These are phyloP conservation scores for Venusia cambrica DNA, from an alignment of 2,888 invertebrate species.

Conservation along the genomic window DNA sequence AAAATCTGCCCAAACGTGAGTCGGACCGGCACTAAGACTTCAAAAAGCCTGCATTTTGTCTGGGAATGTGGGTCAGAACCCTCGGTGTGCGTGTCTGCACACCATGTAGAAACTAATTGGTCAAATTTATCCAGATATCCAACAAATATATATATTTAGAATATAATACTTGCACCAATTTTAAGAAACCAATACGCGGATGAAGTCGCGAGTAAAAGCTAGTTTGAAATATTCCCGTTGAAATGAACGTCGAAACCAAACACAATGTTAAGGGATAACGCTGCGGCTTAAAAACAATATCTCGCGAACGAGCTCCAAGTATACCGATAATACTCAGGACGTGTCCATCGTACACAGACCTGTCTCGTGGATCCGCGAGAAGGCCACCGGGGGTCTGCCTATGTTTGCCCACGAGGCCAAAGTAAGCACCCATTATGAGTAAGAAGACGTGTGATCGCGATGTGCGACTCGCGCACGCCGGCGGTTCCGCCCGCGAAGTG, in stretches of 20 bases:
- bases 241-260: slow-evolving; percentile 18
- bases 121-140: no score
- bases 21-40: no score
- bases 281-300: slow-evolving; percentile 24
- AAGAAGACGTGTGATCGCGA: slow-evolving; percentile 20
- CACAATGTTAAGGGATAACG: slow-evolving; percentile 23
- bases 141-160: no score
- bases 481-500: slow-evolving; percentile 15
- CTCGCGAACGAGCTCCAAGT: slow-evolving; percentile 12
- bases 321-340: slow-evolving; percentile 12
- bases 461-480: slow-evolving; percentile 8
- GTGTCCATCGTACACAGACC: slow-evolving; percentile 9
- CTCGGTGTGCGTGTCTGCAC: no score
- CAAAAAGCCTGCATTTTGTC: no score
- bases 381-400: background rate
- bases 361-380: background rate
- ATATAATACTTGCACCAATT: no score
- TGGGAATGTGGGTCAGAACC: no score
- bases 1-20: no score
- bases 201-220: slow-evolving; percentile 7
- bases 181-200: no score
- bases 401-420: slow-evolving; percentile 6
- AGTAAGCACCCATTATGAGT: slow-evolving; percentile 20
- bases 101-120: no score
- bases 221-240: slow-evolving; percentile 10